Base-by-base conservation (phyloP, 2,113 vertebrate species). In the Cavia porcellus region DNA sequence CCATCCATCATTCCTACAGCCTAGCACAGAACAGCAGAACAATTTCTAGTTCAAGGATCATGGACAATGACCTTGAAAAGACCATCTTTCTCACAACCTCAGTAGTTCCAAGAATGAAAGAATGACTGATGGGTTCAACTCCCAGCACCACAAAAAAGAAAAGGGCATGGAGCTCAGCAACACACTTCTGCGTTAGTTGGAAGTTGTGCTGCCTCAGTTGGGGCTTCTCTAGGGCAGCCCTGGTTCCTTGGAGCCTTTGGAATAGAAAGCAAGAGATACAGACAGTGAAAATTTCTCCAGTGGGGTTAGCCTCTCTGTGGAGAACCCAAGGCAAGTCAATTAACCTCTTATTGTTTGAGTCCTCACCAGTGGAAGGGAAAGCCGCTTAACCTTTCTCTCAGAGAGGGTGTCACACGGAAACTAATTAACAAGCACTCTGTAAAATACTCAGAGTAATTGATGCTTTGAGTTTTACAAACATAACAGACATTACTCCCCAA, bases 301-400 rank as follows among this genome's bases (percentile, higher is more conserved):
- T 20, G 1, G 32, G 72, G 68, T 61, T 42, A 13, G 90, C 66
- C 64, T 70, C 47, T 13, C 75, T 62, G 17, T 4, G 35, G 22
- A 13, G 2, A 45, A 14, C 72, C 52, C 81, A 35, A 32, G 30
- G 64, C 64, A 79, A 86, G 86, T 74, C 94, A 62, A 3, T 74
- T 88, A 75, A 55, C 89, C 88, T 88, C 94, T 86, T 42, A 30
- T 14, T 35, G 70, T 81, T 72, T 80, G 35, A 4, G 8, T 57
- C 30, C 66, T 77, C 88, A 11, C 42, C 45, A 11, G 15, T 8
- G n/a, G 7, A 30, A 92, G n/a, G 68, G 77, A 66, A 55, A 8
- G 84, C 66, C 55, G 42, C 75, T 85, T 96, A 89, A 61, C 70
- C 74, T 86, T 68, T 68, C 86, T 95, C 82, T 28, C 52, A 45